Evolutionary conservation across 2,888 invertebrate species (phyloP).

Genomic region (Anaspis maculata): DNA sequence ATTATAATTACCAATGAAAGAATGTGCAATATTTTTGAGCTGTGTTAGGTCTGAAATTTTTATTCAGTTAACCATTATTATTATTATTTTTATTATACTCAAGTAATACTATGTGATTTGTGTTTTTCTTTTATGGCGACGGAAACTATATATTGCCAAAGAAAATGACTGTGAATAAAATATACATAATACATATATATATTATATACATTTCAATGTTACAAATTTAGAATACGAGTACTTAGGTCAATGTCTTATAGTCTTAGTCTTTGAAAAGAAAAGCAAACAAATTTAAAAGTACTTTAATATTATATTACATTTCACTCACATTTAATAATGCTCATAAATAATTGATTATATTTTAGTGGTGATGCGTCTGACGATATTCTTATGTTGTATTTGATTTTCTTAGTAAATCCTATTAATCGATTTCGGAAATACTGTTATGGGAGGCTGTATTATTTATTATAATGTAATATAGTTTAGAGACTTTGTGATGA

Average conservation of each 20-base stretch:
- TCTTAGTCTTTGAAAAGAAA: slow-evolving; percentile 22
- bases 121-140: slow-evolving; percentile 26
- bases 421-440: neutral
- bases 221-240: slow-evolving; percentile 27
- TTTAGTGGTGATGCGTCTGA: neutral
- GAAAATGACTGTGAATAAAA: slow-evolving; percentile 41
- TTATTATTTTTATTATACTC: no score
- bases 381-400: no score
- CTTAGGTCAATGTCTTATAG: slow-evolving; percentile 32
- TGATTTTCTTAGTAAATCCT: no score
- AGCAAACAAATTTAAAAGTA: slow-evolving; percentile 20
- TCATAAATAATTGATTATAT: slow-evolving; percentile 14
- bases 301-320: slow-evolving; percentile 22
- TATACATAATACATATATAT: slow-evolving; percentile 33
- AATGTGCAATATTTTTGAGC: slow-evolving; percentile 27
- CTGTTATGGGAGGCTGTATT: slow-evolving; percentile 2
- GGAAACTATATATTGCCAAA: slow-evolving; percentile 39
- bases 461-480: slow-evolving; percentile 20
- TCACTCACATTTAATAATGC: slow-evolving; percentile 19
- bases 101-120: no score
- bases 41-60: slow-evolving; percentile 7
- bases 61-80: slow-evolving; percentile 2
- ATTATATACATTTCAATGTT: slow-evolving; percentile 36
- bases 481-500: slow-evolving; percentile 30
- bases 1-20: slow-evolving; percentile 7